Evolutionary conservation across 2,888 invertebrate species (phyloP).

Genomic region (Papilio demoleus): DNA sequence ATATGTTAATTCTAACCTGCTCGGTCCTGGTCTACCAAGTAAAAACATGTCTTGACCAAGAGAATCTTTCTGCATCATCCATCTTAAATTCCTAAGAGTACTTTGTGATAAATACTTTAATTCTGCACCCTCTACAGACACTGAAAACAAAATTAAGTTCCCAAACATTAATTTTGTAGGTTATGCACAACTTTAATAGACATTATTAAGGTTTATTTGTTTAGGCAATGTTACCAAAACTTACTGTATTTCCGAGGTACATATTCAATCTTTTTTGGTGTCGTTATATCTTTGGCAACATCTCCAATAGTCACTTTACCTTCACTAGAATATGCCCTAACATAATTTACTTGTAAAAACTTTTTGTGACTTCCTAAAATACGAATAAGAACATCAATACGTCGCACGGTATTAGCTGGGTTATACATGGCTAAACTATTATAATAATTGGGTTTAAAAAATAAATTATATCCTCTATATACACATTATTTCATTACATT

Average conservation of each 20-base stretch:
- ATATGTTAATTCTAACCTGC: conserved; percentile 63
- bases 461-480: conserved; percentile 39
- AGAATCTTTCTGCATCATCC: conserved; percentile 98
- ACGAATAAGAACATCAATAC: conserved; percentile 80
- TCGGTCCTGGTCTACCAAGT: conserved; percentile 94
- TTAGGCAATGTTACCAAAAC: conserved; percentile 60
- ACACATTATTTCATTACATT: conserved; percentile 44
- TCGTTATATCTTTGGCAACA: conserved; percentile 84
- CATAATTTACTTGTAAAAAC: conserved; percentile 66
- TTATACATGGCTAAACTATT: conserved; percentile 61
- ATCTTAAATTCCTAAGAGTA: conserved; percentile 91
- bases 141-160: conserved; percentile 50
- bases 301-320: conserved; percentile 89
- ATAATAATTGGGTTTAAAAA: conserved; percentile 7
- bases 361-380: conserved; percentile 73
- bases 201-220: not conserved
- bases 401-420: conserved; percentile 70
- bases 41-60: conserved; percentile 98
- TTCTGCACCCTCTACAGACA: conserved; percentile 78
- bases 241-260: conserved; percentile 94
- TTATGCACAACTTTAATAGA: not conserved
- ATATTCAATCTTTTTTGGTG: conserved; percentile 88
- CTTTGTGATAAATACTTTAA: conserved; percentile 86
- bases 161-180: not conserved
- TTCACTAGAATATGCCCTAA: conserved; percentile 74